Evolutionary conservation across 2,888 invertebrate genomes (phyloP).

Genomic region (Scaptomyza parva): DNA sequence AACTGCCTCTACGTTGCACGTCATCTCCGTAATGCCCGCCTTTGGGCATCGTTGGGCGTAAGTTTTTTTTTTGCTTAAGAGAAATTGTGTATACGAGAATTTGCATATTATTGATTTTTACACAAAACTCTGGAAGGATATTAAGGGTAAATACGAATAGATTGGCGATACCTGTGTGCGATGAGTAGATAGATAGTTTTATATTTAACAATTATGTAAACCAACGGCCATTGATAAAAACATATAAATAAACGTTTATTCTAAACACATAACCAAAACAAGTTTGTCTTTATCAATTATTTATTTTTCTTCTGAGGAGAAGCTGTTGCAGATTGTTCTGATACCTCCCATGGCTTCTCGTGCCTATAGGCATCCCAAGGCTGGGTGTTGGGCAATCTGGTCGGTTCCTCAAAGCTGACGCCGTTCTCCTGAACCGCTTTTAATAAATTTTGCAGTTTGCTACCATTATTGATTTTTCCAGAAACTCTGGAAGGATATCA

Average conservation of each 20-base stretch:
- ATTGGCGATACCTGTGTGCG: slow-evolving; percentile 6
- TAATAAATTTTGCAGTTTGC: slow-evolving; percentile 89
- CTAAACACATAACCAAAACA: slow-evolving; percentile 63
- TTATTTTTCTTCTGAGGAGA: slow-evolving; percentile 11
- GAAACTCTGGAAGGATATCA: slow-evolving; percentile 92
- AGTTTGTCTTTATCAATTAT: slow-evolving; percentile 17
- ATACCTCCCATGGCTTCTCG: slow-evolving; percentile 90
- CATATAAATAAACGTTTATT: slow-evolving; percentile 60
- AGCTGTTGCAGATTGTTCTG: slow-evolving; percentile 32
- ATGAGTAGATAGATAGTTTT: slow-evolving; percentile 33
- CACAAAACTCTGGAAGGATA: slow-evolving; percentile 92
- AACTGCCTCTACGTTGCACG: slow-evolving; percentile 87
- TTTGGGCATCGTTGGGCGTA: slow-evolving; percentile 95
- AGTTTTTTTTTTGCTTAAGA: slow-evolving; percentile 84
- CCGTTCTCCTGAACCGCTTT: slow-evolving; percentile 89
- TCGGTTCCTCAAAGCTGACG: slow-evolving; percentile 89
- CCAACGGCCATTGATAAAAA: slow-evolving; percentile 56
- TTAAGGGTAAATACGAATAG: slow-evolving; percentile 88
- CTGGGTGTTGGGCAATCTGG: slow-evolving; percentile 87
- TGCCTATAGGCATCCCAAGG: slow-evolving; percentile 88
- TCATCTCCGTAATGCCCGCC: slow-evolving; percentile 89
- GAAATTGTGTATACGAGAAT: neutral
- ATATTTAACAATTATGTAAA: slow-evolving; percentile 43
- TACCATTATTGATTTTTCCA: slow-evolving; percentile 86
- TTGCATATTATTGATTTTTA: slow-evolving; percentile 81